Base-by-base conservation (phyloP, 2,797 vertebrate genomes). In the Sebastes taczanowskii region DNA sequence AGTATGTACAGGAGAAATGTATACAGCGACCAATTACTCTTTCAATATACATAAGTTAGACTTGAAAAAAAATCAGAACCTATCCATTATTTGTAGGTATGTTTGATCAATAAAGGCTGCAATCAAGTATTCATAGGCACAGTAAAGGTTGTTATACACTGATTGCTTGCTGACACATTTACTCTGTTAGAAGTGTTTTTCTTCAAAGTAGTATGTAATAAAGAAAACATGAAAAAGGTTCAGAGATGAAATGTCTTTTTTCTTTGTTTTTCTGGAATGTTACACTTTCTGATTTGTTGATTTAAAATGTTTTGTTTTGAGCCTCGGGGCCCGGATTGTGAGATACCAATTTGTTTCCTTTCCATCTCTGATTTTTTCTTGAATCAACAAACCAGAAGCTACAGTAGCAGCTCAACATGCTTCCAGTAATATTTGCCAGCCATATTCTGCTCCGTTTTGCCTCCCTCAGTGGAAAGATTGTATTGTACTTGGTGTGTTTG, bases 401-500 rank as follows among this genome's bases (percentile, higher is more conserved):
- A 52, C 25, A 7, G 25, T 0, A 23, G 20, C 74, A 53, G 49
- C 67, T 67, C 61, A 29, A 4, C n/a, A 63, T 30, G 29, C 32
- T 56, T 49, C 18, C 46, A 62, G 29, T 38, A 34, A 65, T 72
- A 68, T 78, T 71, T 73, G 30, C 46, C 10, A 58, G 55, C 7
- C 35, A 69, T 25, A 74, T 58, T 80, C 53, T 42, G 53, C 30
- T 75, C 22, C 34, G 35, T 78, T 73, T n/a, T 74, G 71, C 20
- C 11, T 59, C 13, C 56, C 59, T 76, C 35, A 3, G 34, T 81
- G 72, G 25, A 81, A 74, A 80, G 55, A 72, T 58, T 75, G 65
- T 42, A 23, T 55, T 77, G 22, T 46, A 49, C 30, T 72, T 78
- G 30, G 23, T 69, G 11, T 58, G 62, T 86, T 88, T 87, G 77